Evolutionary conservation across 2,888 invertebrate genomes (phyloP), one percentile per base, ranked within the genome.

Genomic region (Philereme vetulata): DNA sequence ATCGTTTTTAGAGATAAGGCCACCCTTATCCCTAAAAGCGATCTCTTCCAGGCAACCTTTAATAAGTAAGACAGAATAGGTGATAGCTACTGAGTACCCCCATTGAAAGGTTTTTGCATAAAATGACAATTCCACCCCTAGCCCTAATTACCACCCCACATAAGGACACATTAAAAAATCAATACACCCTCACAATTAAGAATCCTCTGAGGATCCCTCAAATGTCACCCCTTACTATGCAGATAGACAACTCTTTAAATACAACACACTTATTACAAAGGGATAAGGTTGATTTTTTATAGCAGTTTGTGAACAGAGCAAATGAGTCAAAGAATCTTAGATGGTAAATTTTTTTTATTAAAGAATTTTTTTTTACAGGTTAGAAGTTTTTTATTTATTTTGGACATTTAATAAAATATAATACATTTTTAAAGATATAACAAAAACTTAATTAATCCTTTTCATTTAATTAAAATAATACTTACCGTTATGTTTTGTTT

Each of bases 181-280:
- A 84, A 90, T 90, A 89, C 66, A 76, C 82, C 82, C 81, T 82
- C 81, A 89, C 87, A 89, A 90, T 90, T 89, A 90, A 88, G 87
- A 86, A 70, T 72, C 75, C 76, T 78, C 75, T 72, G 73, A 77
- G 81, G 89, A 88, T 89, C 90, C 85, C 90, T 90, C 90, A 90
- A 88, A 89, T 81, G 85, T 90, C 76, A 75, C 76, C 76, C 75
- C 71, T 67, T 67, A 42, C 33, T 56, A 33, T 42, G 44, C 43
- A 40, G 11, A 56, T 53, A 56, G 46, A 58, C 54, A 54, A 57
- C 64, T 68, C 66, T 46, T 35, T 43, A 57, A 33, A 42, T 8
- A 55, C 44, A 38, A 46, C 50, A 32, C 6, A 62, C 70, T 62
- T 81, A 78, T 63, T 4, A 0, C 49, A 10, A 63, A 0, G 65